Percentiles rank a stretch among this genome's conserved stretches.
Evolutionary conservation across 2,113 vertebrate species (phyloP).

Genomic region (Odocoileus hemionus): DNA sequence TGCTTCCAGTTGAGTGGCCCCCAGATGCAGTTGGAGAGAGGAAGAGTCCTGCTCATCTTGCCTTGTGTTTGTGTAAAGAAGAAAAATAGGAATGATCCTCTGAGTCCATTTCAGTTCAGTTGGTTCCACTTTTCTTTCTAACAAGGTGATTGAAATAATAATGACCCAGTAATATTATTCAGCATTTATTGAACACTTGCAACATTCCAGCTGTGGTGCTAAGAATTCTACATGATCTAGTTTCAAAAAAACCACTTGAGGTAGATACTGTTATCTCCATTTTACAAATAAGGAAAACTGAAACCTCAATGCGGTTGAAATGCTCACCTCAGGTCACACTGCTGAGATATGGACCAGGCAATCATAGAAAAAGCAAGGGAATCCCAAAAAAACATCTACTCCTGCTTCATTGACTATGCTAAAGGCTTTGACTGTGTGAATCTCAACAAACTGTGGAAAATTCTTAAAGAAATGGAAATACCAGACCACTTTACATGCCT

Average conservation of each 20-base stretch:
- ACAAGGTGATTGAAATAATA: not conserved
- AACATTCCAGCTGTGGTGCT: not conserved
- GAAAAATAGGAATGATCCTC: not conserved
- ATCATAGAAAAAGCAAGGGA: not conserved
- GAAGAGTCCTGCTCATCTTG: not conserved
- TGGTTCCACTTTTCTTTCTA: constrained; percentile 8
- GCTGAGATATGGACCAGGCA: not conserved
- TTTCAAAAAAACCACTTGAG: not conserved
- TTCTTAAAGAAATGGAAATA: not conserved
- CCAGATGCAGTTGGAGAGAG: not conserved
- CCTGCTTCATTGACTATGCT: not conserved
- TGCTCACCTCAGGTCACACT: not conserved
- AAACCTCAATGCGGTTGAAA: not conserved
- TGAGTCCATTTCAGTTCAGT: not conserved
- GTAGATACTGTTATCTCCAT: not conserved
- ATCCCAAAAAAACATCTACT: not conserved
- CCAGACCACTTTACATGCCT: not conserved
- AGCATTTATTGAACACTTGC: not conserved
- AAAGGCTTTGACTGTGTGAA: not conserved
- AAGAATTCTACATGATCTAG: not conserved
- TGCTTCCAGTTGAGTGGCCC: not conserved
- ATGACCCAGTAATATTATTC: not conserved
- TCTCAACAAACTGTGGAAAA: not conserved
- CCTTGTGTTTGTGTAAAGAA: not conserved
- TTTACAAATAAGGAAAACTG: not conserved